Percentiles rank a stretch among this genome's conserved stretches.
These are phyloP conservation scores for Pelosia muscerda DNA, from an alignment of 2,888 invertebrate species.

Conservation along the genomic window DNA sequence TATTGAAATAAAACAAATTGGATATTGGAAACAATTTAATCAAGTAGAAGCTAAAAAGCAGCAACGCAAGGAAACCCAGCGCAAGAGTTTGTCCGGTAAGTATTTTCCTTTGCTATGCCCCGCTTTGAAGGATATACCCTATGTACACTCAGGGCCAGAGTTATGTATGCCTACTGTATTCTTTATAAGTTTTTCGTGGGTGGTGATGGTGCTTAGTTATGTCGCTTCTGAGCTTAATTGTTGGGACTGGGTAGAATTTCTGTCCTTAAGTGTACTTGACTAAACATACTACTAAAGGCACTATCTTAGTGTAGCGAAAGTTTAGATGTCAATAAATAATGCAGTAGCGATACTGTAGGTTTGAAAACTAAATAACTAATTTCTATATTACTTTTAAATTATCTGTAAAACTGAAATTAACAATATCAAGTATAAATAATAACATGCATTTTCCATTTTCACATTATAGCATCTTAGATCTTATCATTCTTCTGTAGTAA, in stretches of 20 bases:
- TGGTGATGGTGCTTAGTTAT: conserved; percentile 58
- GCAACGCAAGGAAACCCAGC: conserved; percentile 90
- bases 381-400: conserved; percentile 34
- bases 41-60: conserved; percentile 97
- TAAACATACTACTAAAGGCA: conserved; percentile 51
- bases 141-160: conserved; percentile 72
- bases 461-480: conserved; percentile 43
- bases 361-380: conserved; percentile 39
- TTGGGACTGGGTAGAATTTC: conserved; percentile 53
- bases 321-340: conserved; percentile 41
- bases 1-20: conserved; percentile 58
- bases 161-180: conserved; percentile 42
- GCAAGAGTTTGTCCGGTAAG: conserved; percentile 96
- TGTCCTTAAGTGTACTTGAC: conserved; percentile 70
- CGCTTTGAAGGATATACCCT: conserved; percentile 64
- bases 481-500: conserved; percentile 45
- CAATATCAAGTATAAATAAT: conserved; percentile 22
- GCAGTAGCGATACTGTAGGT: conserved; percentile 29
- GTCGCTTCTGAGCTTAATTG: conserved; percentile 61
- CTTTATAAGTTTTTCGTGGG: conserved; percentile 12
- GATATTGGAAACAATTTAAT: conserved; percentile 67
- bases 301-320: conserved; percentile 30
- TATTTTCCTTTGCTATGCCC: conserved; percentile 82
- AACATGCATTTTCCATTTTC: conserved; percentile 40
- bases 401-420: conserved; percentile 24